A percentile compares a stretch with the other conserved stretches of the same genome.
phyloP scores from a whole-genome alignment of 2,113 vertebrate genomes.

The Nothobranchius kuhntae region DNA sequence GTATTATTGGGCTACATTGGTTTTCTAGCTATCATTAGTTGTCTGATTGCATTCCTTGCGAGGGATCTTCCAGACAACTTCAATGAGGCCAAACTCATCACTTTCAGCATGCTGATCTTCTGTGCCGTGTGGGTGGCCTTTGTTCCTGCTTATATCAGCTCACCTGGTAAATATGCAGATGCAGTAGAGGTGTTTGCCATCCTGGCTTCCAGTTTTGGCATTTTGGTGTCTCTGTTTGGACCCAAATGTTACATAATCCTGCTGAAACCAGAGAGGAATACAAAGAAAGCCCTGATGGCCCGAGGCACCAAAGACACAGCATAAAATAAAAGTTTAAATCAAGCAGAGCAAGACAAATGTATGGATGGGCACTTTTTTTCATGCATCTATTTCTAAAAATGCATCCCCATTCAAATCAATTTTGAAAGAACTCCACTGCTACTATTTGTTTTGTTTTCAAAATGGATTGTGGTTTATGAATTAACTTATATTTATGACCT shows the following conservation, averaged over 20 bases:
- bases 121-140: slow-evolving; percentile 76
- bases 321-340: background rate
- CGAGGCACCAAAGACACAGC: slow-evolving; percentile 6
- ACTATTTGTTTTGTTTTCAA: too few relatives aligned
- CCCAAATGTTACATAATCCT: slow-evolving; percentile 79
- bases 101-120: slow-evolving; percentile 80
- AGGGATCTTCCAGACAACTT: slow-evolving; percentile 71
- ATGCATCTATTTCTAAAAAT: too few relatives aligned
- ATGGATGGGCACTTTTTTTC: too few relatives aligned
- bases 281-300: slow-evolving; percentile 70
- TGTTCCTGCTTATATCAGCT: slow-evolving; percentile 75
- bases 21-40: slow-evolving; percentile 66
- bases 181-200: slow-evolving; percentile 78
- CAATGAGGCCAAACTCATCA: slow-evolving; percentile 72
- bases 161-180: slow-evolving; percentile 75
- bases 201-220: slow-evolving; percentile 72
- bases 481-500: too few relatives aligned
- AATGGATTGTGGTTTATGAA: too few relatives aligned
- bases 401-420: too few relatives aligned
- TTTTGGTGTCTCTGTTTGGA: slow-evolving; percentile 69
- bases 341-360: background rate
- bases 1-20: slow-evolving; percentile 72
- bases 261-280: slow-evolving; percentile 73
- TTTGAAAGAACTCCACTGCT: too few relatives aligned
- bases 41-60: slow-evolving; percentile 71